Conservation (phyloP, 2,113 vertebrate genomes). For the Eolophus roseicapilla region DNA sequence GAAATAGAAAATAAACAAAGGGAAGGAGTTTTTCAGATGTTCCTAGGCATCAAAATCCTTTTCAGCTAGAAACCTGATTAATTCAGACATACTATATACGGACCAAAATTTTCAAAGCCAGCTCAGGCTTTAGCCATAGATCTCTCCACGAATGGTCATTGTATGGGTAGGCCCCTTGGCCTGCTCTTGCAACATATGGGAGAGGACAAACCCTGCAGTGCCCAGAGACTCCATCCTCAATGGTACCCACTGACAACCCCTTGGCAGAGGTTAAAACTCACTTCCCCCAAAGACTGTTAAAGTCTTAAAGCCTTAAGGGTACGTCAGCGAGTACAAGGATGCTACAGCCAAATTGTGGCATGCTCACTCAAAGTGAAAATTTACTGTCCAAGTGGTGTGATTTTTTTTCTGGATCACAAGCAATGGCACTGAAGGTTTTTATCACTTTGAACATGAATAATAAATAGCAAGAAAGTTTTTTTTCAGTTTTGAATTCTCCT, state of each 20-base stretch:
- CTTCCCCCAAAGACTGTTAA: not conserved
- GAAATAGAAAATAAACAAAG: not conserved
- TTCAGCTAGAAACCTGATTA: not conserved
- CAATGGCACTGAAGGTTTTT: not conserved
- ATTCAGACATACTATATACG: not conserved
- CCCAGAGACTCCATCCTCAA: not conserved
- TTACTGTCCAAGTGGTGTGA: not conserved
- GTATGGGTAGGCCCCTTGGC: not conserved
- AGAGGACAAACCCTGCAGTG: not conserved
- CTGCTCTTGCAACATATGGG: not conserved
- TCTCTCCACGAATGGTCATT: not conserved
- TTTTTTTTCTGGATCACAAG: not conserved
- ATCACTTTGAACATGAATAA: not conserved
- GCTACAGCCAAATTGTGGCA: not conserved
- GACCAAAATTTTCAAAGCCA: not conserved
- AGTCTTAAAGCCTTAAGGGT: not conserved
- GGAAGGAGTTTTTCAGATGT: not conserved
- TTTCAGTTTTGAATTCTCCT: not conserved
- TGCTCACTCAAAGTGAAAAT: not conserved
- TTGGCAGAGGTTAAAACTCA: not conserved
- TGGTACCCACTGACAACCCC: not conserved
- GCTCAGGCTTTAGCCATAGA: not conserved
- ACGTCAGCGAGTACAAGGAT: not conserved
- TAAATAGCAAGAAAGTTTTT: not conserved
- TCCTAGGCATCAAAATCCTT: not conserved